These are phyloP conservation scores for Holothuria leucospilota DNA, from an alignment of 53 echinoderm and acorn worm species.

Conservation along the genomic window DNA sequence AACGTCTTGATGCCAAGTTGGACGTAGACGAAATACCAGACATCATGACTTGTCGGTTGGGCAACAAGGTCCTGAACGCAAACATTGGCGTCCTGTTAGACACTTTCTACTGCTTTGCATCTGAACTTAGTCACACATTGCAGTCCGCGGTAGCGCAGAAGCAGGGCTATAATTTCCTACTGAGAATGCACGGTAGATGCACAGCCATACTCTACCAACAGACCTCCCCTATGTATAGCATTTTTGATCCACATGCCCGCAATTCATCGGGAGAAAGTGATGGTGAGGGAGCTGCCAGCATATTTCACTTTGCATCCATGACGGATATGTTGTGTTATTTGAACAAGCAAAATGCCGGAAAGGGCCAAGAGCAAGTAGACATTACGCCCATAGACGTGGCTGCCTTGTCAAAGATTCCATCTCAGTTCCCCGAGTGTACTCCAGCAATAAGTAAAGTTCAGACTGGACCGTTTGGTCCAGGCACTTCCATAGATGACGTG, in stretches of 20 bases:
- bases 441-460: too few relatives aligned
- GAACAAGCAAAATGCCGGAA: neutral
- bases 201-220: neutral
- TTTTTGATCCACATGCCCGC: neutral
- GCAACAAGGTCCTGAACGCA: neutral
- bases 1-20: neutral
- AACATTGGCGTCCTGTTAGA: neutral
- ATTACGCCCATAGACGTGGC: neutral
- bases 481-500: too few relatives aligned
- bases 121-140: neutral
- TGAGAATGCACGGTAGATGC: neutral
- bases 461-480: too few relatives aligned
- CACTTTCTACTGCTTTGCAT: neutral
- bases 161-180: neutral
- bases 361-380: neutral
- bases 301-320: neutral
- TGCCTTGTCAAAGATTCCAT: neutral
- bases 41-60: neutral
- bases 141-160: neutral
- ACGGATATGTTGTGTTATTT: neutral
- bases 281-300: neutral
- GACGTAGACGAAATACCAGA: constrained; percentile 3
- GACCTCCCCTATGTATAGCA: neutral
- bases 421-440: too few relatives aligned
- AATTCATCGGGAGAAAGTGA: neutral